phyloP scores from a whole-genome alignment of 1,140 invertebrate genomes.

The Vollenhovia emeryi region DNA sequence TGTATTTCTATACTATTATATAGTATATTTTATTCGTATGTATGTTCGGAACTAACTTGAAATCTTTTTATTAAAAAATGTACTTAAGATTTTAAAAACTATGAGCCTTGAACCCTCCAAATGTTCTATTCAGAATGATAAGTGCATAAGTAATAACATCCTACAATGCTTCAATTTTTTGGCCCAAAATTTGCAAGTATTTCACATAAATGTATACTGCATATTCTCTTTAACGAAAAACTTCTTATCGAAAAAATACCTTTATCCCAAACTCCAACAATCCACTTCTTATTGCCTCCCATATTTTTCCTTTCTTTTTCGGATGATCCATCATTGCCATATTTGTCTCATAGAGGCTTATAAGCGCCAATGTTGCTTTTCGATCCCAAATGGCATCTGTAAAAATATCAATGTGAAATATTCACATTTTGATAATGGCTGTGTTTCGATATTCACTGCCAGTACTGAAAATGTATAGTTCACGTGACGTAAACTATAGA shows the following conservation, averaged over 20 bases:
- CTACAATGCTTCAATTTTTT: too few relatives aligned
- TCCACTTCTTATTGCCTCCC: background rate
- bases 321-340: background rate
- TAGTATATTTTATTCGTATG: background rate
- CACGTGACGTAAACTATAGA: too few relatives aligned
- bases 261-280: background rate
- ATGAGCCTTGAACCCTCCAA: too few relatives aligned
- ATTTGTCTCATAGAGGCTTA: background rate
- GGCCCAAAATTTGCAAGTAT: too few relatives aligned
- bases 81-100: too few relatives aligned
- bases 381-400: conserved; percentile 1
- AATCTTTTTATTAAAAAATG: background rate
- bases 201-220: too few relatives aligned
- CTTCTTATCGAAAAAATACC: background rate
- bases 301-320: conserved; percentile 7
- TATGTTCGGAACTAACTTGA: background rate
- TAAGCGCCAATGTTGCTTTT: background rate
- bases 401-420: background rate
- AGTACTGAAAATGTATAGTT: too few relatives aligned
- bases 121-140: too few relatives aligned
- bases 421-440: background rate
- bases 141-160: background rate
- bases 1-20: background rate
- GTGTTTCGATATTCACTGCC: too few relatives aligned
- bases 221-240: background rate